A percentile compares a stretch with the other conserved stretches of the same genome.
phyloP scores from a whole-genome alignment of 2,113 vertebrate species.

The Turnix velox region DNA sequence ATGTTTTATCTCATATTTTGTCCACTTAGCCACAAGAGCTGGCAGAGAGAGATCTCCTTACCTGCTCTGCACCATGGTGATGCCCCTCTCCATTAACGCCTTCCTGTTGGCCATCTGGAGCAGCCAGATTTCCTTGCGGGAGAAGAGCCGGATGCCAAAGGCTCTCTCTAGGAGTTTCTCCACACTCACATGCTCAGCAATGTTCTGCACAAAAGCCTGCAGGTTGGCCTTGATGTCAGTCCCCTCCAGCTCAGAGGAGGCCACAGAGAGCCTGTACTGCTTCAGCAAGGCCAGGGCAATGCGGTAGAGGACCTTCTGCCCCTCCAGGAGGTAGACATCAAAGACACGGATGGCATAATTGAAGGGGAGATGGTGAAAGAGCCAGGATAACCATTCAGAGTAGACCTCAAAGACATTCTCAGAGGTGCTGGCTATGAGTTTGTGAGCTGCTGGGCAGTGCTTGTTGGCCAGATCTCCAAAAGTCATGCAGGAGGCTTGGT shows the following conservation, averaged over 20 bases:
- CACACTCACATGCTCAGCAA: constrained; percentile 62
- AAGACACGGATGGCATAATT: constrained; percentile 80
- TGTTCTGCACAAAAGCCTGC: constrained; percentile 76
- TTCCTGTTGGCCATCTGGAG: constrained; percentile 85
- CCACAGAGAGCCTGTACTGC: constrained; percentile 77
- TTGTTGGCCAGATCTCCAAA: constrained; percentile 87
- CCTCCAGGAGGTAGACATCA: constrained; percentile 84
- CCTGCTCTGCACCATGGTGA: constrained; percentile 79
- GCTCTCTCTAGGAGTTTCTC: constrained; percentile 81
- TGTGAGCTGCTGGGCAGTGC: constrained; percentile 83
- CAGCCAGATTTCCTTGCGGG: constrained; percentile 82
- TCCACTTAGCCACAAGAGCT: not conserved
- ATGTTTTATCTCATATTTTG: fast-evolving
- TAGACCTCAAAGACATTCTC: constrained; percentile 85
- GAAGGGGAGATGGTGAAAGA: constrained; percentile 84
- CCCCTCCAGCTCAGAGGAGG: constrained; percentile 70
- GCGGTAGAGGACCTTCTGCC: constrained; percentile 88
- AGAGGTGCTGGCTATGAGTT: constrained; percentile 78
- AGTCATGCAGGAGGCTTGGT: constrained; percentile 85
- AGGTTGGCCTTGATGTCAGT: constrained; percentile 77
- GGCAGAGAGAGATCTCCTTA: not conserved
- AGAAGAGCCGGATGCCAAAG: constrained; percentile 81
- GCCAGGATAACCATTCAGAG: constrained; percentile 86
- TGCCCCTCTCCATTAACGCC: constrained; percentile 77
- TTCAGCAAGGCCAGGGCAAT: constrained; percentile 81